Evolutionary conservation across 2,797 vertebrate genomes (phyloP), one percentile per base, ranked within the genome.

Genomic region (Mormyrops attenuatus): DNA sequence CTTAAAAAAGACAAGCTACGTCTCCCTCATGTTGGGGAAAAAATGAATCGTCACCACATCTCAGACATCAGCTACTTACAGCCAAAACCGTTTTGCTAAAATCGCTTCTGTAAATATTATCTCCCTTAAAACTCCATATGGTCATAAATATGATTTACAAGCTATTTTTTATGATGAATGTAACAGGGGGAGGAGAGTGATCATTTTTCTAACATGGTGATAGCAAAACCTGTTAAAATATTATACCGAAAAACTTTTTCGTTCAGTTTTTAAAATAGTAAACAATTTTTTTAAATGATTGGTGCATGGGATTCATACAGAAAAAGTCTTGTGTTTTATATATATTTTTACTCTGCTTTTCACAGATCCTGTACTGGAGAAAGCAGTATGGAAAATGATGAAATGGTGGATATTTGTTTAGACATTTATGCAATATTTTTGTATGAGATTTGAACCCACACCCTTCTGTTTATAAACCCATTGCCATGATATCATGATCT

Each of bases 121-220:
- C 89, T 88, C 89, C 85, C 52, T 52, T 87, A n/a, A 22, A 55
- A 30, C n/a, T 82, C 85, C 90, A 91, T 87, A 9, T 91, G 90
- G 53, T 73, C 90, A 84, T 90, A 77, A 38, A 77, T 77, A 77
- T 77, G 69, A 41, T 77, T 90, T 90, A 91, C 90, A 91, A 88
- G 13, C 41, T 26, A 26, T 77, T 77, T 77, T 38, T 38, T 73
- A 41, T 77, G 17, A 77, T 77, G 38, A 77, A 77, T 41, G 69
- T 77, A 77, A 77, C 41, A 41, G 41, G 30, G 69, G 63, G 69
- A 77, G 69, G 34, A 30, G 69, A 38, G 13, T 77, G 30, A 77
- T 38, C 69, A 77, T 41, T 77, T 77, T 77, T 77, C 69, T 38
- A 41, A 77, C 15, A 66, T 66, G 26, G 15, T 17, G 34, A 38